A percentile compares a stretch with the other conserved stretches of the same genome.
phyloP scores from a whole-genome alignment of 2,113 vertebrate genomes.

The Stigmatopora nigra region DNA sequence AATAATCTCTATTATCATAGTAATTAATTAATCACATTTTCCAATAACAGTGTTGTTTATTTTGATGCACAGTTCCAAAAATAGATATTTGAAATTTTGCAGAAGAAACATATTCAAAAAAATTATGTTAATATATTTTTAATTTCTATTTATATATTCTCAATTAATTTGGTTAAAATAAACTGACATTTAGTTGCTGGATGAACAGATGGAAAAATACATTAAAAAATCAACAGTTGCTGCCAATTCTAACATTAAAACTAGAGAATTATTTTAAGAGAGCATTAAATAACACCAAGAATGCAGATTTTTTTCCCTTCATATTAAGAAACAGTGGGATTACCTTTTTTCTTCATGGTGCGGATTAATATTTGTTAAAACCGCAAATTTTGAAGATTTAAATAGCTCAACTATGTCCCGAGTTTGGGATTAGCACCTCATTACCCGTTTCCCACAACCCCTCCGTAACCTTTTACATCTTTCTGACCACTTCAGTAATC shows the following conservation, averaged over 20 bases:
- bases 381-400: too few relatives aligned
- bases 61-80: not conserved
- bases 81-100: too few relatives aligned
- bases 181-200: too few relatives aligned
- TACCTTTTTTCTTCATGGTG: not conserved
- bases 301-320: not conserved
- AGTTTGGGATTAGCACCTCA: conserved; percentile 51
- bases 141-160: too few relatives aligned
- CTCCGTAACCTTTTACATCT: not conserved
- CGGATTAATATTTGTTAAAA: not conserved
- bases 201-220: too few relatives aligned
- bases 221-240: too few relatives aligned
- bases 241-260: too few relatives aligned
- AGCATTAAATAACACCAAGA: not conserved
- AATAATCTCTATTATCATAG: not conserved
- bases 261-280: too few relatives aligned
- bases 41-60: not conserved
- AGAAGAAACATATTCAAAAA: not conserved
- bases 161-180: too few relatives aligned
- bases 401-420: conserved; percentile 42
- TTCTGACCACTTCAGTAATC: not conserved
- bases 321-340: too few relatives aligned
- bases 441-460: not conserved
- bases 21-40: not conserved
- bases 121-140: too few relatives aligned